Evolutionary conservation across 2,888 invertebrate species (phyloP).

Genomic region (Molanna angustata): DNA sequence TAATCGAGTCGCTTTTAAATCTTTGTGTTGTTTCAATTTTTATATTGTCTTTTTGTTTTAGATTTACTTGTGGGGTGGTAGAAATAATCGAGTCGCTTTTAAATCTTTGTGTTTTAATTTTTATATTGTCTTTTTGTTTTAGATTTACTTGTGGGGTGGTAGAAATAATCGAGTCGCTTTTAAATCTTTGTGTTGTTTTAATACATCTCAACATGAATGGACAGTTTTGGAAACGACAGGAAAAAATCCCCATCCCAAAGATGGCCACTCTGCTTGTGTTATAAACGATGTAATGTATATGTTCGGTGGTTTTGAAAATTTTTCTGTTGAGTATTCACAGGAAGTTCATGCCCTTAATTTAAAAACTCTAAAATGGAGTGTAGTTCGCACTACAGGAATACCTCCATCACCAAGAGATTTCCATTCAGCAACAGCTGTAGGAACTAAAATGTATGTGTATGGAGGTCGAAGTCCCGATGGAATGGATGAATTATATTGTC

Average conservation of each 20-base stretch:
- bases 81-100: too few species aligned
- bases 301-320: conserved; percentile 90
- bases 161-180: conserved; percentile 82
- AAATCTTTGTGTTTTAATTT: too few species aligned
- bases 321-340: conserved; percentile 74
- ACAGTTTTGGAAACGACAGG: conserved; percentile 64
- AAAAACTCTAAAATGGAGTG: conserved; percentile 69
- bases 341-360: conserved; percentile 75
- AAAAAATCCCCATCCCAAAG: conserved; percentile 73
- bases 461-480: conserved; percentile 78
- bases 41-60: too few species aligned
- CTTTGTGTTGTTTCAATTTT: too few species aligned
- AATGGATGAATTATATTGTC: conserved; percentile 73
- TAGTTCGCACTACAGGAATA: conserved; percentile 59
- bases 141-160: conserved; percentile 89
- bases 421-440: conserved; percentile 79
- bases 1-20: too few species aligned
- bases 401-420: conserved; percentile 80
- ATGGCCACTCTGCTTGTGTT: conserved; percentile 88
- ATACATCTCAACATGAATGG: conserved; percentile 70
- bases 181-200: conserved; percentile 77
- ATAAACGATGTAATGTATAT: conserved; percentile 79
- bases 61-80: too few species aligned
- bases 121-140: background rate
- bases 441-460: conserved; percentile 81